Base-by-base conservation (phyloP, 2,888 invertebrate genomes). In the Helobdella robusta region DNA sequence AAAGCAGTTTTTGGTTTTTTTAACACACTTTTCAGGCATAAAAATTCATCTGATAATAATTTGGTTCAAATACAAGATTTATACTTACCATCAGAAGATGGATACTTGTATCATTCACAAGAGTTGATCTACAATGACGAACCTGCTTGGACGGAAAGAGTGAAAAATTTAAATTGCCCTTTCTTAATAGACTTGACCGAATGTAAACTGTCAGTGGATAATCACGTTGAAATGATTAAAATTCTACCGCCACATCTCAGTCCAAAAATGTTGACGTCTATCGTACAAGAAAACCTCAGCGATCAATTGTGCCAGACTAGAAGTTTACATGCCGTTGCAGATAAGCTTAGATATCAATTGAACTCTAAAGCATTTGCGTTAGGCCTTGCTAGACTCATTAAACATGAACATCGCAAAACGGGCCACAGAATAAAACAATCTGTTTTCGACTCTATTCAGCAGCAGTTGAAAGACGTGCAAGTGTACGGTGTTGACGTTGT, bases 181-280 rank as follows among this genome's bases (percentile, higher is more conserved):
- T 70, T 72, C 50, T 67, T 72, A 11, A 66, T 72, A n/a, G 70
- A 72, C 63, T 65, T 72, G 23, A 52, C 63, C 18, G 72, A 72
- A 62, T 72, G 72, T 62, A 62, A 66, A 36, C 65, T 72, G 15
- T 50, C 64, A 25, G 48, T 67, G 11, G 48, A 32, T 11, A 62
- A 65, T 36, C 69, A 65, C 52, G 64, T 66, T 40, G 69, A 72
- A 28, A 59, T 67, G 32, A 65, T 72, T 23, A 61, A 61, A 32
- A 60, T 69, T n/a, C 67, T 72, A 2, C 72, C 72, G 1, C 8
- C 50, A 8, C 35, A 65, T 32, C 63, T 72, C 18, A 66, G 66
- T 20, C 72, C 72, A 1, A 46, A 59, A 18, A 68, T 70, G 66
- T 59, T 72, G 61, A 66, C 72, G 6, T 58, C 65, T 0, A 30